Evolutionary conservation across 2,113 vertebrate genomes (phyloP).

Genomic region (Platichthys flesus): DNA sequence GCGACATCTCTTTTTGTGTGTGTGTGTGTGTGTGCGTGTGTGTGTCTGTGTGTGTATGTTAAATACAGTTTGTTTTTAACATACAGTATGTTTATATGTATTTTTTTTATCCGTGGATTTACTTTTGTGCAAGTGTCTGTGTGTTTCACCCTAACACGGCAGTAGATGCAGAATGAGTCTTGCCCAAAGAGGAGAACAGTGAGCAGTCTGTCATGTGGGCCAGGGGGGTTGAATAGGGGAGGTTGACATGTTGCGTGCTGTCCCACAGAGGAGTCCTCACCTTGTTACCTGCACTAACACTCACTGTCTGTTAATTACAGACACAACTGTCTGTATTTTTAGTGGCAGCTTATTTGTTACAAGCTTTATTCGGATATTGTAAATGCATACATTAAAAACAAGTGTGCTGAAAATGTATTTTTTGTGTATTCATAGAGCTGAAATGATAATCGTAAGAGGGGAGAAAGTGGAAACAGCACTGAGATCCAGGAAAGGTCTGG

Average conservation of each 20-base stretch:
- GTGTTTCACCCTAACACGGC: background rate
- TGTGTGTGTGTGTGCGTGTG: background rate
- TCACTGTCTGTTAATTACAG: too few relatives aligned
- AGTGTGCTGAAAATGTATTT: background rate
- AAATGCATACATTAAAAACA: background rate
- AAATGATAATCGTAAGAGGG: background rate
- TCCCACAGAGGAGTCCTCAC: background rate
- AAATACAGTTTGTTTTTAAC: background rate
- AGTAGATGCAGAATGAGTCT: constrained; percentile 33
- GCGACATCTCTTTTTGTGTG: too few relatives aligned
- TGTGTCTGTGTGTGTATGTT: background rate
- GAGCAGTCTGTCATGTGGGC: constrained; percentile 26
- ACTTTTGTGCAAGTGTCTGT: background rate
- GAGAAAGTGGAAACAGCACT: background rate
- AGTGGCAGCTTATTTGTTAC: background rate
- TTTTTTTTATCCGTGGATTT: too few relatives aligned
- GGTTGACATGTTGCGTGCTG: background rate
- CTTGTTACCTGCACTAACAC: too few relatives aligned
- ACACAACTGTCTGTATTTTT: background rate
- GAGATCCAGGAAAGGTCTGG: background rate
- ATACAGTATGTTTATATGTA: background rate
- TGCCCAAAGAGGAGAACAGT: constrained; percentile 10
- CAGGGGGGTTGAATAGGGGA: background rate
- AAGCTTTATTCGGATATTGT: background rate
- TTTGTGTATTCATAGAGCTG: background rate